These are phyloP conservation scores for Squalus acanthias DNA, from an alignment of 2,797 vertebrate species.

Conservation along the genomic window DNA sequence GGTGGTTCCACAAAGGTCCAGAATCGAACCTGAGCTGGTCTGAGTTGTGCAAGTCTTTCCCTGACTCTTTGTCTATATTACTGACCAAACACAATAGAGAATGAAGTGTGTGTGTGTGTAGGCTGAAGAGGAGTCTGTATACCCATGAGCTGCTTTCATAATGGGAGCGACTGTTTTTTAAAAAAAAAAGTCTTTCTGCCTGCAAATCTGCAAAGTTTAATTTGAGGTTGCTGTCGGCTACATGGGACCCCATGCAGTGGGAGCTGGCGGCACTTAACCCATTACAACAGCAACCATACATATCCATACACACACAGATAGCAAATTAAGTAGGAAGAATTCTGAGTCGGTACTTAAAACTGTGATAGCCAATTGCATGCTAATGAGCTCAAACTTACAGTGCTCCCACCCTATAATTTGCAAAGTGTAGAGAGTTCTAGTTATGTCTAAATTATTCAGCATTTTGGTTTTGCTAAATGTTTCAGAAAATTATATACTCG, in stretches of 20 bases:
- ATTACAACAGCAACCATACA: background rate
- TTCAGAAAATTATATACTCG: background rate
- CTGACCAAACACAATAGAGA: background rate
- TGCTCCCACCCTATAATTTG: slow-evolving; percentile 4
- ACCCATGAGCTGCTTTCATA: background rate
- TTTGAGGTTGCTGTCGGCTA: background rate
- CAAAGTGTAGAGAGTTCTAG: background rate
- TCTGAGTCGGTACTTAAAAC: background rate
- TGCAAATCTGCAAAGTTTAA: background rate
- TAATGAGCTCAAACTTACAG: background rate
- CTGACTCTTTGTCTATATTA: background rate
- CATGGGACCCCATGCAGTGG: background rate
- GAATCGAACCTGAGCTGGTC: too few relatives aligned
- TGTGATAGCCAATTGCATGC: background rate
- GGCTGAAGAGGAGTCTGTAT: background rate
- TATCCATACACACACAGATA: too few relatives aligned
- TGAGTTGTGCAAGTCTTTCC: background rate
- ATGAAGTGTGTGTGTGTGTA: background rate
- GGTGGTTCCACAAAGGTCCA: background rate
- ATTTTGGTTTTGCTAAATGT: slow-evolving; percentile 27
- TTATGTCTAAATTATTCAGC: background rate
- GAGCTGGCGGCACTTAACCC: background rate
- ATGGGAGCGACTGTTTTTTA: background rate
- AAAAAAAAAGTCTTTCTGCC: background rate
- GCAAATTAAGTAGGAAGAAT: background rate